Conservation (phyloP, 1,140 invertebrate genomes). For the Araneus ventricosus region DNA sequence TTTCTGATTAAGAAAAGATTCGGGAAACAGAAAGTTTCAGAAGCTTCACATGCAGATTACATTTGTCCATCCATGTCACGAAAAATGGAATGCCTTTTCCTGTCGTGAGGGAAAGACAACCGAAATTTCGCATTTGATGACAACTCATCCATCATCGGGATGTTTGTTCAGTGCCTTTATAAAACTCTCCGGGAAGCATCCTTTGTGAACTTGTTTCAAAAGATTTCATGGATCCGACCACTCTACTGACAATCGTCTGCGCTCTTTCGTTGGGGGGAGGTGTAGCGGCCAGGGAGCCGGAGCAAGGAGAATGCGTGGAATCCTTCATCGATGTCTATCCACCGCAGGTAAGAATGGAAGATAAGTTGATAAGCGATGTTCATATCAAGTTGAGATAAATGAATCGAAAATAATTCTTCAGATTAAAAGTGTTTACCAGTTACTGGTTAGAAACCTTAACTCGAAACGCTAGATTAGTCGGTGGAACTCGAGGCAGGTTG, state of each 20-base stretch:
- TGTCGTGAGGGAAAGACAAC: background rate
- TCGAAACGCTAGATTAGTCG: too few species aligned
- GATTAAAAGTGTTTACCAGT: background rate
- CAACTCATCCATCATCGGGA: background rate
- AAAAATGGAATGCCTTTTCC: too few species aligned
- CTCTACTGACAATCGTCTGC: background rate
- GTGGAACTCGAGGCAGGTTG: too few species aligned
- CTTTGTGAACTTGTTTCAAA: background rate
- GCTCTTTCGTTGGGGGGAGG: background rate
- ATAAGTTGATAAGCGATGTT: too few species aligned
- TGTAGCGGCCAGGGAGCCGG: background rate
- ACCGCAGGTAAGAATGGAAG: background rate
- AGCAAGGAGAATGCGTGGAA: background rate
- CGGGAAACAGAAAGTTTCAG: too few species aligned
- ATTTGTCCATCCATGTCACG: too few species aligned
- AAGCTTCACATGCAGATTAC: too few species aligned
- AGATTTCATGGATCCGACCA: background rate
- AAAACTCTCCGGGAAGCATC: background rate
- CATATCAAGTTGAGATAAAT: background rate
- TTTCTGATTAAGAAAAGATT: too few species aligned
- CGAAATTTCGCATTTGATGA: background rate
- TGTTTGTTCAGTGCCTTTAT: constrained; percentile 8
- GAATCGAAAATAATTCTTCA: background rate
- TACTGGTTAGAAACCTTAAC: too few species aligned
- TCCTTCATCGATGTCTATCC: constrained; percentile 9